Evolutionary conservation across 2,797 vertebrate genomes (phyloP).

Genomic region (Poeciliopsis gracilis): DNA sequence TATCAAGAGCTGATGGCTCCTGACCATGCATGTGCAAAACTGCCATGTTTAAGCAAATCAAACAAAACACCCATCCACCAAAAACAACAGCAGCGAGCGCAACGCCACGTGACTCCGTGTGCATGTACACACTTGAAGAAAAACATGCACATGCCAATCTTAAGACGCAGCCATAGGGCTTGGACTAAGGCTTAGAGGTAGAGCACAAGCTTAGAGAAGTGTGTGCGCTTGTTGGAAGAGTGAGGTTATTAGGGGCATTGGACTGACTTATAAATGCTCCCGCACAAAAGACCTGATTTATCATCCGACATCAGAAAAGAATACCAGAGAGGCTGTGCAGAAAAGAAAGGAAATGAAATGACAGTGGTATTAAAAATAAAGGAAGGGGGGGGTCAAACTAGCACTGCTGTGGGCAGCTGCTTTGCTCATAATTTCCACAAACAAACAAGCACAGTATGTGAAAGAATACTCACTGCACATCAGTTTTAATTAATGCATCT

Average conservation of each 20-base stretch:
- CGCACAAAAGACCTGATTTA: conserved; percentile 71
- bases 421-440: conserved; percentile 41
- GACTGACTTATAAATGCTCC: conserved; percentile 77
- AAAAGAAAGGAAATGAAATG: conserved; percentile 69
- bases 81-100: conserved; percentile 12
- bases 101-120: conserved; percentile 35
- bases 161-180: conserved; percentile 49
- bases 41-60: conserved; percentile 43
- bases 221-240: conserved; percentile 60
- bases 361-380: conserved; percentile 41
- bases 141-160: conserved; percentile 31
- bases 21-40: conserved; percentile 61
- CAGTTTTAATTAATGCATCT: conserved; percentile 53
- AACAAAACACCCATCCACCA: conserved; percentile 47
- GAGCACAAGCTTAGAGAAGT: conserved; percentile 53
- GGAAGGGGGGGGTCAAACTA: conserved; percentile 32
- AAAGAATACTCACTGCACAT: conserved; percentile 38
- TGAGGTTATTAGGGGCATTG: conserved; percentile 62
- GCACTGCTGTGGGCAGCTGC: conserved; percentile 47
- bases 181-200: conserved; percentile 55
- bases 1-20: conserved; percentile 60
- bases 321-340: conserved; percentile 66
- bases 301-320: conserved; percentile 79
- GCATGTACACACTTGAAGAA: conserved; percentile 8
- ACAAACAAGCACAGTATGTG: conserved; percentile 37